Evolutionary conservation across 2,888 invertebrate genomes (phyloP), one percentile per base, ranked within the genome.

Genomic region (Venusia cambrica): DNA sequence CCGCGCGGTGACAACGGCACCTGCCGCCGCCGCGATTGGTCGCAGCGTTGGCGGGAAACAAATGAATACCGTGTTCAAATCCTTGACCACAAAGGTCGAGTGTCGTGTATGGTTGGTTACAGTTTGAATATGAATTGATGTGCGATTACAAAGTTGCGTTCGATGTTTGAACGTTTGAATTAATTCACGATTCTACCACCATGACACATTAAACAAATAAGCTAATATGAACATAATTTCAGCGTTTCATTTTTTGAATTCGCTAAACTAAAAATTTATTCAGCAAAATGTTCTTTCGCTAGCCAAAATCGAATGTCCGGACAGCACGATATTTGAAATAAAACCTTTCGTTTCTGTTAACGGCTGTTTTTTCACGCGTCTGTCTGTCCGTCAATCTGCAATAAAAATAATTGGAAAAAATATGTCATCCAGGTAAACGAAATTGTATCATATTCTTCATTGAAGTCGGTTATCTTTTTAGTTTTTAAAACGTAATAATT

Each of bases 1-100:
- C 65, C 65, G 57, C 64, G 62, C 65, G 71, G 63, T 72, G 81
- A 78, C 76, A 77, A 74, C 70, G 65, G 62, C 81, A 81, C 79
- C 78, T 77, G 79, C 62, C 60, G 49, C 57, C 42, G 51, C 54
- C 62, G 53, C 54, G 42, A 40, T 41, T 44, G 69, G 66, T 51
- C 57, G 51, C 38, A 36, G 46, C 52, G 53, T 48, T 53, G 54
- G 56, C 62, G 57, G 53, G 59, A 68, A 69, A 73, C 73, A 67
- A 73, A 75, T 71, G 70, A 69, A 73, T 64, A 62, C 67, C 50
- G 57, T 61, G 52, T 51, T 54, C 52, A 51, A 55, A 57, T 57
- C 60, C 64, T 69, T 64, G 63, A 65, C 67, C 70, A 63, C 73
- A 65, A 64, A 69, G 66, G 57, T 61, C 62, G 60, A 63, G 57